Base-by-base conservation (phyloP, 2,797 vertebrate genomes). In the Craterocephalus amniculus region DNA sequence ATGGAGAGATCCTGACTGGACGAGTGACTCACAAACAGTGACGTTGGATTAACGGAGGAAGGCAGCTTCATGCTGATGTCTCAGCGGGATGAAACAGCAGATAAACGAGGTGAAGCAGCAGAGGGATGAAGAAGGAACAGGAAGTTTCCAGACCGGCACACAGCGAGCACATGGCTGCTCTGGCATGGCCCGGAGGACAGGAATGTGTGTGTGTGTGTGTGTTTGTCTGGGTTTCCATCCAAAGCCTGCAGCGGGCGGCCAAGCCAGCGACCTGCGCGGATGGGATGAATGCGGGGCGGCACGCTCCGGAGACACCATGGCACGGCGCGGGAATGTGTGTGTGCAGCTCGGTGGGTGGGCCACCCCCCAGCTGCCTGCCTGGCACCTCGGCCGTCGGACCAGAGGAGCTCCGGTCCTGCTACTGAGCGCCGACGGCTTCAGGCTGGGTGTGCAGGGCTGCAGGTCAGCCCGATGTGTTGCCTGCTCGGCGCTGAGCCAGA, bases 261-360 rank as follows among this genome's bases (percentile, higher is more conserved):
- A 83, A 72, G 66, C 65, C 63, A 67, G 68, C 59, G 61, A 73
- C 73, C 52, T 79, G 56, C 67, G 76, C 51, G 72, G 79, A 71
- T 70, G 77, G 67, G 78, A 85, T 77, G 68, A 72, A 68, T 54
- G 67, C 65, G 73, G 72, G 70, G 74, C 76, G 85, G 83, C 81
- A 87, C 83, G 73, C 83, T 87, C 76, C 83, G 75, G 70, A 79
- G 66, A 83, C 80, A 83, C 72, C 80, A 83, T 79, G 77, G 59
- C 73, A 79, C 56, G 75, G 71, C 51, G 63, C 64, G 27, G 45
- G 61, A 54, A 58, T 73, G 79, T 63, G 40, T 74, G 58, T 61
- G 56, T 56, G 67, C 40, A 38, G 58, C 58, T 72, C 65, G 57
- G 56, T 80, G 83, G 85, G 87, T 87, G 78, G 83, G 62, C 82